Base-by-base conservation (phyloP, 2,797 vertebrate genomes). In the Rachycentron canadum region DNA sequence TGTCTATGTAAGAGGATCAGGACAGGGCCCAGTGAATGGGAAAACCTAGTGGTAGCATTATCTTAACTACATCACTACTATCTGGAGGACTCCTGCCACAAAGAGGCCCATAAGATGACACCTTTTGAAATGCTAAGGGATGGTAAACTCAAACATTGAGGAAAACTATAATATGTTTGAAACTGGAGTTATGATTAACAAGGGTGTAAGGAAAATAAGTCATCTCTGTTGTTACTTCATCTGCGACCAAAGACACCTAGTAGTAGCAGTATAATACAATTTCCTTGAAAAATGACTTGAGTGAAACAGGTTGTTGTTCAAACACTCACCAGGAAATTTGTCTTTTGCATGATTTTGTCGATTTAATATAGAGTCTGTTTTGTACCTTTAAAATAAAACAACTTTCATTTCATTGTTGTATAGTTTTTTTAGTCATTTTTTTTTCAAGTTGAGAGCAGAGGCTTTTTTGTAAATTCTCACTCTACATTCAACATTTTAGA, bases 181-280 rank as follows among this genome's bases (percentile, higher is more conserved):
- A 36, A 64, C n/a, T 58, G 53, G 63, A 72, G 63, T 57, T 80
- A 75, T 73, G 82, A 89, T 88, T 83, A 86, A 85, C 74, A 83
- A 43, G 43, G 19, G 62, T 26, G 17, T n/a, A 32, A 61, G 32
- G 41, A 45, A 58, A 80, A 90, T 71, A 84, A 81, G 56, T 89
- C 69, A 74, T 80, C 75, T 73, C 70, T 67, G 77, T 83, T 7
- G 34, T 72, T 82, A 79, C 80, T 85, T 76, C 5, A 55, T 80
- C 85, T 84, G 68, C 50, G 67, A 86, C 72, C 83, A 65, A 52
- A 30, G 16, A 69, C 28, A 47, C 50, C 50, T 76, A 85, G 50
- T 75, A n/a, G n/a, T n/a, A n/a, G 69, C 43, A 49, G 43, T 73
- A 21, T 70, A 70, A 79, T 45, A 45, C 17, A 53, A 76, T 79